Conservation (phyloP, 2,113 vertebrate genomes). For the Osmerus mordax region DNA sequence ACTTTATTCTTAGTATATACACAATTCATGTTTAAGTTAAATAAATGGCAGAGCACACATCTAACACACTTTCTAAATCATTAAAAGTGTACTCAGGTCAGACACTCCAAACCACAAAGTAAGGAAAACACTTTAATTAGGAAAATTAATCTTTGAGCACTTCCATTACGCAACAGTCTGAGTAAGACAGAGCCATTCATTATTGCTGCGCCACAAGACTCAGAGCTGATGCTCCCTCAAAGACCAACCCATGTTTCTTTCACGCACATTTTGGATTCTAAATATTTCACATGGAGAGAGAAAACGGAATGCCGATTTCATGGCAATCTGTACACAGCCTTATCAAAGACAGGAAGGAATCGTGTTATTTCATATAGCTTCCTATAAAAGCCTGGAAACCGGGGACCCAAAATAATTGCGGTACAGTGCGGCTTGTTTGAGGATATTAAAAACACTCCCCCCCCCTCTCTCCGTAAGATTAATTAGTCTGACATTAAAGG, state of each 20-base stretch:
- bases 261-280: slow-evolving; percentile 20
- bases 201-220: slow-evolving; percentile 9
- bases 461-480: slow-evolving; percentile 13
- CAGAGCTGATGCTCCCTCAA: slow-evolving; percentile 15
- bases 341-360: slow-evolving; percentile 8
- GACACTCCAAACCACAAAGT: not conserved
- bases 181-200: slow-evolving; percentile 17
- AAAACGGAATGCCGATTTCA: not conserved
- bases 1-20: too few relatives aligned
- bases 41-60: too few relatives aligned
- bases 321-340: not conserved
- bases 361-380: not conserved
- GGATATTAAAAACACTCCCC: slow-evolving; percentile 2
- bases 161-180: slow-evolving; percentile 31
- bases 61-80: too few relatives aligned
- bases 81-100: not conserved
- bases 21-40: too few relatives aligned
- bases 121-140: slow-evolving; percentile 22
- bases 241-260: slow-evolving; percentile 16
- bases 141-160: slow-evolving; percentile 25
- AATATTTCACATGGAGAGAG: not conserved
- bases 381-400: not conserved
- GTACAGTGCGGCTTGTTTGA: slow-evolving; percentile 16
- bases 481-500: slow-evolving; percentile 37
- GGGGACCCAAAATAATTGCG: slow-evolving; percentile 28